Evolutionary conservation across 2,888 invertebrate genomes (phyloP), one percentile per base, ranked within the genome.

Genomic region (Odontomyia ornata): DNA sequence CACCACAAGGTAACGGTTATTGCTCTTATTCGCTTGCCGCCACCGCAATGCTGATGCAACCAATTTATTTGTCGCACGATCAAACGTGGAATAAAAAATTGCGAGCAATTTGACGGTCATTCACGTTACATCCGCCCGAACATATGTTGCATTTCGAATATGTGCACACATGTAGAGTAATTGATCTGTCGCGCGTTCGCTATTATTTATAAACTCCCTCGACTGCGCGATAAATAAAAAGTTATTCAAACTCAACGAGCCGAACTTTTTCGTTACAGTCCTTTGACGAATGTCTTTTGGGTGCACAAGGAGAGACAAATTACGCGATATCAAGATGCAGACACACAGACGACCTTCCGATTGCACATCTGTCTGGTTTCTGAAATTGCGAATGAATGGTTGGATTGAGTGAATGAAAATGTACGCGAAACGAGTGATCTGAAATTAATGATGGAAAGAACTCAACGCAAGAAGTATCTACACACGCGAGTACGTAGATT

Each of bases 81-180:
- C 69, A 25, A 69, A 69, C 47, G 27, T n/a, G n/a, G n/a, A 46
- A 47, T 21, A 69, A 36, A 36, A 69, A 47, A 69, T 69, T n/a
- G 69, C 69, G 27, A 69, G 23, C 46, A 47, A 46, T 73, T 60
- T 60, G 73, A 36, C 60, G 57, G 57, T 57, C 73, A 43, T 60
- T 73, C 57, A 36, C 60, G 73, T 23, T 28, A 73, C 57, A 72
- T 57, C 60, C 60, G 73, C 36, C 47, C 72, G 72, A 56, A 72
- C 72, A 57, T 73, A 43, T 73, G 57, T 57, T 73, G 73, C 73
- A 73, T 27, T 36, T 57, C 36, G 47, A n/a, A 62, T n/a, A n/a
- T 43, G 18, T 3, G 18, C 13, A 23, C 65, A 65, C 36, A 43
- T 43, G 65, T 9, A 72, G 52, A 46, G 65, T 9, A 72, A 73